These are phyloP conservation scores for Eolophus roseicapilla DNA, from an alignment of 2,113 vertebrate genomes.

Conservation along the genomic window DNA sequence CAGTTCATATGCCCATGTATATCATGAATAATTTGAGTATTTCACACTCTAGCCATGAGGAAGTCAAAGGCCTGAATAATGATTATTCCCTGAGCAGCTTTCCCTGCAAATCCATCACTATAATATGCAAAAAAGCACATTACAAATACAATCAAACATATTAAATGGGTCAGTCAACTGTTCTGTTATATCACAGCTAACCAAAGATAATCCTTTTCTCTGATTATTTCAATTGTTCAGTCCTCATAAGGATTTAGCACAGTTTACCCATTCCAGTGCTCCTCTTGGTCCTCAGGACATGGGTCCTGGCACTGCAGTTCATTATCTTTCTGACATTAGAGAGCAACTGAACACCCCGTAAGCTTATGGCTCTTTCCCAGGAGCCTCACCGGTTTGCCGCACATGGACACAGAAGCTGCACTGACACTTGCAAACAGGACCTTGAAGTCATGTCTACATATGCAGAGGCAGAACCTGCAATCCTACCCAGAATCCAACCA, in stretches of 20 bases:
- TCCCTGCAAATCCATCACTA: neutral
- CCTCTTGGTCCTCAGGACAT: neutral
- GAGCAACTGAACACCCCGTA: neutral
- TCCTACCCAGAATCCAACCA: neutral
- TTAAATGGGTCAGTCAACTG: neutral
- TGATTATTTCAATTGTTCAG: neutral
- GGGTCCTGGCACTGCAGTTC: neutral
- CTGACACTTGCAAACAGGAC: neutral
- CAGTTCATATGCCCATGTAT: neutral
- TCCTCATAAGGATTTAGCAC: neutral
- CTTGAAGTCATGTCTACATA: neutral
- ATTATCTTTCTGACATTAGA: neutral
- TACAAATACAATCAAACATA: neutral
- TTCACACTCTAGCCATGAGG: neutral
- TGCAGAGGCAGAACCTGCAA: neutral
- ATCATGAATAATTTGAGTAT: neutral
- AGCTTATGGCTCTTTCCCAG: neutral
- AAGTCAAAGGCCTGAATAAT: neutral
- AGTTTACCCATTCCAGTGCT: neutral
- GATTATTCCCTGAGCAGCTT: neutral
- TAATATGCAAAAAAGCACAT: slow-evolving; percentile 12
- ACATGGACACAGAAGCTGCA: neutral
- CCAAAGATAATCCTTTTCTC: neutral
- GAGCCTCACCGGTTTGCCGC: neutral
- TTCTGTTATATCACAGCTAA: neutral